Conservation (phyloP, 2,113 vertebrate genomes). For the Rissa tridactyla region DNA sequence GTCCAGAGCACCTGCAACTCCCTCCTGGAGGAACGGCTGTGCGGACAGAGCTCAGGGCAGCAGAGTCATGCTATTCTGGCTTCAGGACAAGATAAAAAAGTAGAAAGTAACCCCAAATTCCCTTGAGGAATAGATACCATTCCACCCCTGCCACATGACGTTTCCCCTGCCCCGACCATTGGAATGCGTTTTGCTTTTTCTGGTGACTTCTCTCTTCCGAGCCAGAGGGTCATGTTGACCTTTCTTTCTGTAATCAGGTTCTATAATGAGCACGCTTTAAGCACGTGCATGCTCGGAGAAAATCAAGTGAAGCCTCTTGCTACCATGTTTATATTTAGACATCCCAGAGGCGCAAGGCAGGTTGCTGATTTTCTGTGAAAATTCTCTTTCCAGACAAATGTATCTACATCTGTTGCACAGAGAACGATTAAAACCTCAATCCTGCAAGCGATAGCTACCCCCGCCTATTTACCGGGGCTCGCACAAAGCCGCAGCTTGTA, state of each 20-base stretch:
- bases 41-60: background rate
- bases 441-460: background rate
- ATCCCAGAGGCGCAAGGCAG: background rate
- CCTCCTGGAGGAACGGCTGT: accelerated
- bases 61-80: no score
- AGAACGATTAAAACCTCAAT: background rate
- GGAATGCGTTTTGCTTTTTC: background rate
- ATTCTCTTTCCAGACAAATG: background rate
- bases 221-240: background rate
- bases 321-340: background rate
- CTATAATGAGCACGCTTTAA: background rate
- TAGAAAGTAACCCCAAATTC: background rate
- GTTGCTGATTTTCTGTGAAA: background rate
- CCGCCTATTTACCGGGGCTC: background rate
- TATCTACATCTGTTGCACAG: background rate
- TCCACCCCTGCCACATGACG: background rate
- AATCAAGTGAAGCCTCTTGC: background rate
- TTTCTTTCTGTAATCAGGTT: background rate
- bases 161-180: accelerated
- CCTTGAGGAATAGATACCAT: background rate
- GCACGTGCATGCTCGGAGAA: background rate
- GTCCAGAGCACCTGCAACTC: accelerated
- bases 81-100: accelerated
- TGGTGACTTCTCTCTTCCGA: background rate
- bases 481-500: background rate